These are phyloP conservation scores for Patella caerulea DNA, from an alignment of 2,888 invertebrate species.

Conservation along the genomic window DNA sequence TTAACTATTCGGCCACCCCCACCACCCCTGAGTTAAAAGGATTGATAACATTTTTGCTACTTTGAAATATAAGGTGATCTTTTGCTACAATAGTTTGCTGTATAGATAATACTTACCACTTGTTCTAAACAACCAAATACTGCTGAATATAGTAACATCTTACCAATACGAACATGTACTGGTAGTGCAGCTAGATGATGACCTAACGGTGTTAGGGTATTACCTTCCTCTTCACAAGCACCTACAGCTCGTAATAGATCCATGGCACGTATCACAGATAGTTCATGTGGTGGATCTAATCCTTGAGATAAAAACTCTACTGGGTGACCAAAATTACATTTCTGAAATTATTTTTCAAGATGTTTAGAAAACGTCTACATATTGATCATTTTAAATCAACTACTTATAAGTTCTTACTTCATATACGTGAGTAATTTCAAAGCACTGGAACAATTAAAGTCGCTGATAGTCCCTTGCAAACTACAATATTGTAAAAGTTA, in stretches of 20 bases:
- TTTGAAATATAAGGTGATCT: no score
- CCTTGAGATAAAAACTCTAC: slow-evolving; percentile 60
- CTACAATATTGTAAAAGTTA: no score
- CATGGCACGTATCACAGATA: slow-evolving; percentile 62
- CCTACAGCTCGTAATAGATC: slow-evolving; percentile 63
- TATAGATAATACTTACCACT: slow-evolving; percentile 53
- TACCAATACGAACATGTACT: slow-evolving; percentile 68
- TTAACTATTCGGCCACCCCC: no score
- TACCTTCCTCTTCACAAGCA: slow-evolving; percentile 56
- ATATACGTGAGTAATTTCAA: background rate
- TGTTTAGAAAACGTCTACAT: background rate
- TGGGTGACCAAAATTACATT: slow-evolving; percentile 66
- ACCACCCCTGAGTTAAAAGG: no score
- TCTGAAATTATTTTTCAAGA: slow-evolving; percentile 44
- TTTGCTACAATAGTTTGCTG: no score
- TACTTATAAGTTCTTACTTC: background rate
- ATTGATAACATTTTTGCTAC: no score
- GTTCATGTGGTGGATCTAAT: slow-evolving; percentile 61
- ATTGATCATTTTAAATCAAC: background rate
- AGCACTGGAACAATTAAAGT: background rate
- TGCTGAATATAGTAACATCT: slow-evolving; percentile 67
- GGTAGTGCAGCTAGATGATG: slow-evolving; percentile 67
- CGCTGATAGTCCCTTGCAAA: background rate
- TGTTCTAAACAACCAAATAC: slow-evolving; percentile 67
- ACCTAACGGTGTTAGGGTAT: slow-evolving; percentile 66